Base-by-base conservation (phyloP, 2,113 vertebrate species). In the Lepus timidus region DNA sequence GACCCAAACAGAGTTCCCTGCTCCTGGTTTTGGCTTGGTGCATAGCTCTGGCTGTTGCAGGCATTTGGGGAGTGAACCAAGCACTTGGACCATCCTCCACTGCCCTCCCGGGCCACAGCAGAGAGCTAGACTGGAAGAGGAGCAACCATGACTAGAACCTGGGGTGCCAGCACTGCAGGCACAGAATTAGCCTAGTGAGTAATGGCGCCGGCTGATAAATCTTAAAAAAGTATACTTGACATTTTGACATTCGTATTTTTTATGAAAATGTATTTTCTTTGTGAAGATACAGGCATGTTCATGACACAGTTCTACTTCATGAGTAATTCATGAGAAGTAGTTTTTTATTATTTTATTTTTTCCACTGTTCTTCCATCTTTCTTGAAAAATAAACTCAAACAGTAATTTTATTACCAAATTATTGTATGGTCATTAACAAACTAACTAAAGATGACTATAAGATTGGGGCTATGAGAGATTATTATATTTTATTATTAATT, bases 401-500 rank as follows among this genome's bases (percentile, higher is more conserved):
- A 55, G 10, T 75, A 39, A 23, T 93, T 92, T 90, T 71, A 44
- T 61, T 91, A 82, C 58, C 64, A 27, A 68, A 44, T 79, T 90
- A 79, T 67, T 87, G 4, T n/a, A 8, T 93, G 81, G 14, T 65
- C 55, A 92, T 92, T 93, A 85, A 73, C 20, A 92, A 73, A 25
- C 49, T 83, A 85, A 88, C 91, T 90, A 95, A 90, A 93, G 95
- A 58, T 84, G 71, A 82, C 64, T 65, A 12, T 65, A 13, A 73
- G 36, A 67, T 65, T 71, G 36, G 71, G 44, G 44, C 55, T 81
- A 71, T 61, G 31, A 51, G 33, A 94, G 51, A 49, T 95, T 68
- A 64, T 51, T 81, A 6, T 85, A 76, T 88, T 96, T 93, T 93
- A 90, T 79, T 82, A 90, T 87, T 87, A 83, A 88, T 92, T 94